Evolutionary conservation across 2,888 invertebrate species (phyloP).

Genomic region (Diplazon laetatorius): DNA sequence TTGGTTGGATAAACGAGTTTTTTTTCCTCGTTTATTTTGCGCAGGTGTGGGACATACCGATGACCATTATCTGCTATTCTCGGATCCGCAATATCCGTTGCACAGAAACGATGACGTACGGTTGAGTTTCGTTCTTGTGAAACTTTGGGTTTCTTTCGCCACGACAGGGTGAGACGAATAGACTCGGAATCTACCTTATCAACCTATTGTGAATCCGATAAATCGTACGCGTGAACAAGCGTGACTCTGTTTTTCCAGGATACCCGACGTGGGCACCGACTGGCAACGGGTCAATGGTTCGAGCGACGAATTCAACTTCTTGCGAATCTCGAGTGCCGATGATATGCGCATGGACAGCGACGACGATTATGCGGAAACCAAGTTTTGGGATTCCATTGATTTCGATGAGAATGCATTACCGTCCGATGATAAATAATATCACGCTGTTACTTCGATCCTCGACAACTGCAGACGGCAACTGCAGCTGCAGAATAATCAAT

Average conservation of each 20-base stretch:
- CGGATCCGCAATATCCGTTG: background rate
- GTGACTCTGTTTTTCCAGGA: background rate
- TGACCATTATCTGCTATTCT: background rate
- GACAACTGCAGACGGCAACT: too few species aligned
- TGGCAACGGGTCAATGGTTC: background rate
- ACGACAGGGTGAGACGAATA: background rate
- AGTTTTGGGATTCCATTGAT: background rate
- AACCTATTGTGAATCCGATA: background rate
- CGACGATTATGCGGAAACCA: background rate
- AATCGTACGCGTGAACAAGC: background rate
- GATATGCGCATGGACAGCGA: background rate
- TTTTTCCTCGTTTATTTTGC: background rate
- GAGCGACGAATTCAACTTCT: background rate
- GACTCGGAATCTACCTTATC: too few species aligned
- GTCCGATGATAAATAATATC: too few species aligned
- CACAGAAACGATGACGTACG: background rate
- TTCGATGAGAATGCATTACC: constrained; percentile 58
- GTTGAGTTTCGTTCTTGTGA: background rate
- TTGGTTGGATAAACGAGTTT: background rate
- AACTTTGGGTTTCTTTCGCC: background rate
- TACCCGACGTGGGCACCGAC: background rate
- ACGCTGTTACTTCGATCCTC: too few species aligned
- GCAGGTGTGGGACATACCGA: background rate
- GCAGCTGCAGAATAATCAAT: too few species aligned
- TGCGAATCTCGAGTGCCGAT: background rate